Conservation (phyloP, 2,113 vertebrate genomes). For the Callithrix jacchus region DNA sequence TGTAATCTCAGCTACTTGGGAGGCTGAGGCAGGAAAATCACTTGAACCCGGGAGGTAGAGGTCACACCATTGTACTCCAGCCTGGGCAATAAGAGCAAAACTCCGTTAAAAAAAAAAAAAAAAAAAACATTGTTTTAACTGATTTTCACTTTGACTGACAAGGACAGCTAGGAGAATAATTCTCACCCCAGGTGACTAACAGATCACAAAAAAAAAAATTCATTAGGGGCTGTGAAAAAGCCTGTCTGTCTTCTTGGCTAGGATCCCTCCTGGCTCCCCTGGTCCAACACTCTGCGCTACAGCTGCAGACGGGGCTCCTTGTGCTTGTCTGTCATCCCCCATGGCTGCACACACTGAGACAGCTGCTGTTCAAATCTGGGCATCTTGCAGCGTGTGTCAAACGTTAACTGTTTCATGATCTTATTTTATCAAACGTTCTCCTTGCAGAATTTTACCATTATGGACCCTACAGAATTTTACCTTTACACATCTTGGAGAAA, state of each 20-base stretch:
- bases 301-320: neutral
- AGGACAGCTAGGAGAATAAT: conserved; percentile 1
- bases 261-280: neutral
- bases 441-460: neutral
- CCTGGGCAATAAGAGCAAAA: no score
- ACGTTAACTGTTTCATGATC: neutral
- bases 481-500: neutral
- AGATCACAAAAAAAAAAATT: neutral
- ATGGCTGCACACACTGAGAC: neutral
- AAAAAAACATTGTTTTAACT: neutral
- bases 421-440: neutral
- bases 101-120: no score
- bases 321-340: neutral
- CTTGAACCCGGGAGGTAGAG: no score
- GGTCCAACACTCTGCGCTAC: neutral
- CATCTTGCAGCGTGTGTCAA: neutral
- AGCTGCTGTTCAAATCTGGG: conserved; percentile 28
- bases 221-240: neutral
- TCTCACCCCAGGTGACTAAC: neutral
- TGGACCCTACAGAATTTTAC: neutral
- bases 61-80: no score
- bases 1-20: no score
- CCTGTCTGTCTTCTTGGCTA: conserved; percentile 24
- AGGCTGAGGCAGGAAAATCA: no score
- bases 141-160: conserved; percentile 24